Evolutionary conservation across 2,113 vertebrate genomes (phyloP), one percentile per base, ranked within the genome.

Genomic region (Rallus limicola): DNA sequence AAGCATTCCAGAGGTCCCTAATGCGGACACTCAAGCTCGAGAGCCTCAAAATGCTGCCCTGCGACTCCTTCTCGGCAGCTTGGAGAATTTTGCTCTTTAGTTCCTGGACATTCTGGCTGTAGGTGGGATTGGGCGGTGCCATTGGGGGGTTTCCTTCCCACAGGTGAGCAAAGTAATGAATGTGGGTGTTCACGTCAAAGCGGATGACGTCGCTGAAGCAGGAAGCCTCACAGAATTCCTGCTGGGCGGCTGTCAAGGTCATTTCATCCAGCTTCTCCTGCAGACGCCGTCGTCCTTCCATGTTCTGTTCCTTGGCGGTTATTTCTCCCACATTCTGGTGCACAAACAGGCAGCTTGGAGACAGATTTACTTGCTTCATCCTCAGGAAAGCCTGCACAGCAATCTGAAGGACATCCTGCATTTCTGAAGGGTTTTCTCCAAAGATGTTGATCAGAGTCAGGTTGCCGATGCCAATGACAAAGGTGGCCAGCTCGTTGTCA

Each of bases 401-500:
- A 2, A 98, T 96, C 83, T 98, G 96, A 25, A 98, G 89, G 53
- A 97, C 94, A 31, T 98, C 97, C 63, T 98, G 97, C 80, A 98
- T 98, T 77, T 98, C 97, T 6, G 97, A 92, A 6, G 97, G 97
- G 6, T 97, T 98, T 63, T 98, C 96, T 34, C 97, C 98, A 55
- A 98, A 97, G 71, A 98, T 84, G 20, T 98, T 98, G 70, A 98
- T 97, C 38, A 98, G 53, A 6, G 97, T 98, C 75, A 98, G 8
- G 83, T 98, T 97, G 85, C 97, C 97, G 1, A 98, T 78, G 75
- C 98, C 98, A 38, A 97, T 97, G 67, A 98, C 97, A 68, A 98
- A 98, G 16, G 98, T 98, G 69, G 98, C 98, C 62, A 98, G 82
- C 86, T 98, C 96, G 3, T 98, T 98, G 88, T 98, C 97, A 23